These are phyloP conservation scores for Psettodes erumei DNA, from an alignment of 2,113 vertebrate genomes.

Conservation along the genomic window DNA sequence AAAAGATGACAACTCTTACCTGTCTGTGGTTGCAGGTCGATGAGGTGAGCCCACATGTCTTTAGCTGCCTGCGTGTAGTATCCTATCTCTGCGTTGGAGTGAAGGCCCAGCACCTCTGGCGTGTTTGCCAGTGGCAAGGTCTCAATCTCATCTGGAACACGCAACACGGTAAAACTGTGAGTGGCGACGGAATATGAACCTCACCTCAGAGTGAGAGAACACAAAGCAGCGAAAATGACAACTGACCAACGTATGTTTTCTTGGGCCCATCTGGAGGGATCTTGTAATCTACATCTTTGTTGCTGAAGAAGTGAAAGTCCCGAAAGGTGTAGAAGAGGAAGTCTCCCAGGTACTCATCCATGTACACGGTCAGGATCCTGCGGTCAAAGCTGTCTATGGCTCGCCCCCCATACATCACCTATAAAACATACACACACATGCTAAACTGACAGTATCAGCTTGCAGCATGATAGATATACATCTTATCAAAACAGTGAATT, in stretches of 20 bases:
- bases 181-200: not conserved
- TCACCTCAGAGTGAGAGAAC: not conserved
- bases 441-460: not conserved
- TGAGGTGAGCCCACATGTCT: constrained; percentile 90
- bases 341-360: constrained; percentile 96
- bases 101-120: constrained; percentile 92
- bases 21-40: constrained; percentile 94
- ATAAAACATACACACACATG: not conserved
- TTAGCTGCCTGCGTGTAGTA: constrained; percentile 91
- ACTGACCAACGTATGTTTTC: constrained; percentile 89
- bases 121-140: constrained; percentile 89
- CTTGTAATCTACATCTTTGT: constrained; percentile 87
- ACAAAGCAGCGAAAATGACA: not conserved
- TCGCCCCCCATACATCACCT: constrained; percentile 98
- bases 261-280: constrained; percentile 86
- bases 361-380: constrained; percentile 92
- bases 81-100: constrained; percentile 93
- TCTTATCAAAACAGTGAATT: not conserved
- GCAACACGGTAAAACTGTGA: constrained; percentile 18
- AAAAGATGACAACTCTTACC: constrained; percentile 75
- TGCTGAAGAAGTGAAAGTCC: constrained; percentile 90
- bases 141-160: constrained; percentile 88
- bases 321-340: constrained; percentile 94
- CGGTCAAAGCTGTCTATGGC: constrained; percentile 95
- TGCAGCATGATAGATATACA: not conserved